phyloP scores from a whole-genome alignment of 2,113 vertebrate species.

The Bos indicus region DNA sequence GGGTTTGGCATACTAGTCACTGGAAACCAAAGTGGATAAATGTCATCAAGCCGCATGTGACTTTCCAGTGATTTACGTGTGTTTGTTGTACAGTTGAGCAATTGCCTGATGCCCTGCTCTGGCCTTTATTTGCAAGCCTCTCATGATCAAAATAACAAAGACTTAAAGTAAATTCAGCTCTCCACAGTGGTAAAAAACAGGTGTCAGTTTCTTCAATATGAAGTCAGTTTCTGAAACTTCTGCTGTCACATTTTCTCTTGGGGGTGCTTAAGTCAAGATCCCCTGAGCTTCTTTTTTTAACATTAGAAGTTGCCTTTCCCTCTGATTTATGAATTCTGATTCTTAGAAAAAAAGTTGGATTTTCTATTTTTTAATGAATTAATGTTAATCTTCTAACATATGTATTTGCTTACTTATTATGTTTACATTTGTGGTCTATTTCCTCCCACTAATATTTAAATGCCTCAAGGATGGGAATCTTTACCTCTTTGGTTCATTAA shows the following conservation, averaged over 20 bases:
- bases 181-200: not conserved
- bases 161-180: not conserved
- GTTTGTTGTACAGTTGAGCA: slow-evolving; percentile 39
- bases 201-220: not conserved
- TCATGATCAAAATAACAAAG: slow-evolving; percentile 30
- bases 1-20: slow-evolving; percentile 73
- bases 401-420: not conserved
- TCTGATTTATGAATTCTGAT: slow-evolving; percentile 6
- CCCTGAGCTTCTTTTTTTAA: not conserved
- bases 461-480: not conserved
- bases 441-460: not conserved
- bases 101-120: slow-evolving; percentile 51
- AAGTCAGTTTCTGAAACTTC: not conserved
- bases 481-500: not conserved
- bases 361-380: not conserved
- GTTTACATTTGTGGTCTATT: not conserved
- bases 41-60: slow-evolving; percentile 62
- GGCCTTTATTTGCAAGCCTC: slow-evolving; percentile 28
- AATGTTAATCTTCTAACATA: not conserved
- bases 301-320: not conserved
- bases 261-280: not conserved
- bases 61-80: slow-evolving; percentile 71
- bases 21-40: slow-evolving; percentile 68
- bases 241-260: not conserved
- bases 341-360: not conserved